These are phyloP conservation scores for Drosophila anomalipes DNA, from an alignment of 2,888 invertebrate species.

Conservation along the genomic window DNA sequence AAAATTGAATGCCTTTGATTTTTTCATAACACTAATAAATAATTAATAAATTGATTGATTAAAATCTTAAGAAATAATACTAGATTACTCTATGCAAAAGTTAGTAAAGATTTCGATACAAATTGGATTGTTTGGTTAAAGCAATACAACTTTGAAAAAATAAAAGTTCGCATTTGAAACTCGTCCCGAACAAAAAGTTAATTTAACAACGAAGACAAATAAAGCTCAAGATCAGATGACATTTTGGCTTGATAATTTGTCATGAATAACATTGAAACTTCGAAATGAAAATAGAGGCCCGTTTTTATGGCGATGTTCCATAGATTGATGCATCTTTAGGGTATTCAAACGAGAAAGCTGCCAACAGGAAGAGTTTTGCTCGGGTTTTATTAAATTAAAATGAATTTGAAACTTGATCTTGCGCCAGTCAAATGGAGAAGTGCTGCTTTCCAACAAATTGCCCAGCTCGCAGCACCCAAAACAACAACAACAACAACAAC, in stretches of 20 bases:
- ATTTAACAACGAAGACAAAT: background rate
- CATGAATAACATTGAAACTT: background rate
- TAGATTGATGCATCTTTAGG: background rate
- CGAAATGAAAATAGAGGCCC: background rate
- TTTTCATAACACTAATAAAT: background rate
- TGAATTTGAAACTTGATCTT: slow-evolving; percentile 78
- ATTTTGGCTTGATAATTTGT: background rate
- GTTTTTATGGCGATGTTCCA: background rate
- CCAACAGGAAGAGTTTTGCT: slow-evolving; percentile 14
- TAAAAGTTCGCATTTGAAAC: background rate
- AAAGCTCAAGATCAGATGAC: background rate
- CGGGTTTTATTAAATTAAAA: slow-evolving; percentile 73
- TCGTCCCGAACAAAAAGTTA: background rate
- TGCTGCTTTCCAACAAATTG: slow-evolving; percentile 47
- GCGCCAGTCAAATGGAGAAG: slow-evolving; percentile 26
- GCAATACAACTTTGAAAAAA: background rate
- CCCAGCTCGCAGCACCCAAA: slow-evolving; percentile 44
- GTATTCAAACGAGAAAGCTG: background rate
- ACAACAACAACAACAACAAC: slow-evolving; percentile 31
- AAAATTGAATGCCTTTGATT: background rate
- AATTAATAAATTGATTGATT: background rate
- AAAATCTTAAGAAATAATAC: background rate
- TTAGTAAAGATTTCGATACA: background rate
- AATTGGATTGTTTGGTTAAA: background rate
- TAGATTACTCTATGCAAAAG: background rate